Conservation (phyloP, 2,888 invertebrate species). For the Acanthosepion esculentum region DNA sequence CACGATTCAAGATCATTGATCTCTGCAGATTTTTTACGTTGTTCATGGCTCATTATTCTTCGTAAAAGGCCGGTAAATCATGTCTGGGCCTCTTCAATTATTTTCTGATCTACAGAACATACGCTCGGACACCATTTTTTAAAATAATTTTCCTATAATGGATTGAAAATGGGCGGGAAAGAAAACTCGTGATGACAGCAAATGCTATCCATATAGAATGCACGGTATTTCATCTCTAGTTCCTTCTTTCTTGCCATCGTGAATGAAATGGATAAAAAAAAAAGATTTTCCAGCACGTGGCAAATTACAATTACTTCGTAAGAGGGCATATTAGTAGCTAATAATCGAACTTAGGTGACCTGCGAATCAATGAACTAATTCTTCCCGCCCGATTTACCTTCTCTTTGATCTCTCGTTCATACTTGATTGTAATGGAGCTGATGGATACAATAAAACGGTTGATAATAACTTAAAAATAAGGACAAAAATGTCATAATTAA, state of each 20-base stretch:
- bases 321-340: neutral
- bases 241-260: neutral
- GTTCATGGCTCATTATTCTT: slow-evolving; percentile 2
- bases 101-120: neutral
- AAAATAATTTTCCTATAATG: neutral
- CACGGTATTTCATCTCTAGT: neutral
- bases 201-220: neutral
- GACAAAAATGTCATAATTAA: too few relatives aligned
- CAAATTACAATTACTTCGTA: neutral
- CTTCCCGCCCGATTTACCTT: neutral
- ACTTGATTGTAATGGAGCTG: neutral
- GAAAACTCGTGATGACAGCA: neutral
- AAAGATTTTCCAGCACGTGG: neutral
- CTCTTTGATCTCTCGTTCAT: neutral
- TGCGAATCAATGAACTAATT: neutral
- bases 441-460: neutral
- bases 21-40: neutral
- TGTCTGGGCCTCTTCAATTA: neutral
- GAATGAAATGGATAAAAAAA: neutral
- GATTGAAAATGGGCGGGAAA: neutral
- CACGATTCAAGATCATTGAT: neutral
- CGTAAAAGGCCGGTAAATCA: neutral
- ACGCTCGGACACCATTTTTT: neutral
- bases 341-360: neutral
- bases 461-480: too few relatives aligned